phyloP scores from a whole-genome alignment of 2,113 vertebrate species.

The Bombycilla garrulus region DNA sequence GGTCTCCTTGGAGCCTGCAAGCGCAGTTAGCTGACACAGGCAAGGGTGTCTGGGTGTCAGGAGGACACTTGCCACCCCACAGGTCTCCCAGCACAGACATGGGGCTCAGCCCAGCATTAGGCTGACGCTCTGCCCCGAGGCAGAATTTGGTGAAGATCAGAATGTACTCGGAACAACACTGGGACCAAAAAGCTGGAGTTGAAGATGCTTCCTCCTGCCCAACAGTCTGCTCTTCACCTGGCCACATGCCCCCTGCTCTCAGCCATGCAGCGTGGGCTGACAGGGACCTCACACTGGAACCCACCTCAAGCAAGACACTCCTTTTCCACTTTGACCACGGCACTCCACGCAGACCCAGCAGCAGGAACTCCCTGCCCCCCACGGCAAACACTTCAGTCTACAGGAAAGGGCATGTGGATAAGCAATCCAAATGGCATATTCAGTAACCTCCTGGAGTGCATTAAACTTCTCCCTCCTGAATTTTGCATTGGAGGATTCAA shows the following conservation, averaged over 20 bases:
- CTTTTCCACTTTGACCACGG: background rate
- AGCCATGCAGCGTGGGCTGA: accelerated
- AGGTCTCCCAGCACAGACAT: accelerated
- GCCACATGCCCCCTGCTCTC: accelerated
- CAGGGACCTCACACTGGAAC: accelerated
- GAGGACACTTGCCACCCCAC: background rate
- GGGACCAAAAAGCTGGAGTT: background rate
- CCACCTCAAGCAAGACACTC: background rate
- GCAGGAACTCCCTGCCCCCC: background rate
- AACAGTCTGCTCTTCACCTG: background rate
- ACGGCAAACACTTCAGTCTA: background rate
- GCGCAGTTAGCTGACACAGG: background rate
- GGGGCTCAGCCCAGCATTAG: background rate
- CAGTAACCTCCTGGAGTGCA: background rate
- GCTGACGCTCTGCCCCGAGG: background rate
- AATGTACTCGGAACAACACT: background rate
- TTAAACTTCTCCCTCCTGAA: background rate
- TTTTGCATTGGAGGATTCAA: background rate
- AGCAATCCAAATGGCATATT: background rate
- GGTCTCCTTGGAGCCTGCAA: background rate
- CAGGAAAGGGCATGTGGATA: background rate
- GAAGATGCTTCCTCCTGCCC: background rate
- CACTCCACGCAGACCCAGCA: background rate
- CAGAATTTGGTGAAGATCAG: background rate
- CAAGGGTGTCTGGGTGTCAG: background rate